phyloP scores from a whole-genome alignment of 2,113 vertebrate species.

The Manacus vitellinus region DNA sequence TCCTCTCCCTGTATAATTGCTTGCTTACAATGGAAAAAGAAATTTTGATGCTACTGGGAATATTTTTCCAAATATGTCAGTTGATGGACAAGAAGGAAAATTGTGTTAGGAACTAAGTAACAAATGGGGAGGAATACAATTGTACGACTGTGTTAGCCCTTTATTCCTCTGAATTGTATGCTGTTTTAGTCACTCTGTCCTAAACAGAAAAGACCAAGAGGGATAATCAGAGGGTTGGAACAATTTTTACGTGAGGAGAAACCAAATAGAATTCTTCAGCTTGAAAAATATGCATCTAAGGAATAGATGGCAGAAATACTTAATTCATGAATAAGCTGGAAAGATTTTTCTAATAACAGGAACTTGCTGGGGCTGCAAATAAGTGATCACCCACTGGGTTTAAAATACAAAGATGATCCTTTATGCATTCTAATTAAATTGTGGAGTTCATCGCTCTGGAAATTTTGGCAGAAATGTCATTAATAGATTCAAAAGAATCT shows the following conservation, averaged over 20 bases:
- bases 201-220: conserved; percentile 42
- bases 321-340: background rate
- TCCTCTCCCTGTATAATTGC: background rate
- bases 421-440: conserved; percentile 10
- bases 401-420: background rate
- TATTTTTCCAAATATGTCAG: conserved; percentile 3
- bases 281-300: conserved; percentile 1
- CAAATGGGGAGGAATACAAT: conserved; percentile 15
- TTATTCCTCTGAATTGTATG: conserved; percentile 33
- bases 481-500: background rate
- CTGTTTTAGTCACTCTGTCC: background rate
- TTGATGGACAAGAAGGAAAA: conserved; percentile 8
- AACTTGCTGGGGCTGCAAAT: background rate
- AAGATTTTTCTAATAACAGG: conserved; percentile 5
- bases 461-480: background rate
- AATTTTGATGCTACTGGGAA: background rate
- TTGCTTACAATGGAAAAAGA: background rate
- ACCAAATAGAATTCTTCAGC: conserved; percentile 17
- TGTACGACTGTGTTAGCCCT: background rate
- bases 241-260: conserved; percentile 46
- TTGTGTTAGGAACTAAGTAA: conserved; percentile 8
- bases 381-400: background rate
- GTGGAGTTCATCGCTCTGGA: background rate
- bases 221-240: conserved; percentile 48
- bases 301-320: conserved; percentile 11